Base-by-base conservation (phyloP, 2,113 vertebrate genomes). In the Sphyrna mokarran region DNA sequence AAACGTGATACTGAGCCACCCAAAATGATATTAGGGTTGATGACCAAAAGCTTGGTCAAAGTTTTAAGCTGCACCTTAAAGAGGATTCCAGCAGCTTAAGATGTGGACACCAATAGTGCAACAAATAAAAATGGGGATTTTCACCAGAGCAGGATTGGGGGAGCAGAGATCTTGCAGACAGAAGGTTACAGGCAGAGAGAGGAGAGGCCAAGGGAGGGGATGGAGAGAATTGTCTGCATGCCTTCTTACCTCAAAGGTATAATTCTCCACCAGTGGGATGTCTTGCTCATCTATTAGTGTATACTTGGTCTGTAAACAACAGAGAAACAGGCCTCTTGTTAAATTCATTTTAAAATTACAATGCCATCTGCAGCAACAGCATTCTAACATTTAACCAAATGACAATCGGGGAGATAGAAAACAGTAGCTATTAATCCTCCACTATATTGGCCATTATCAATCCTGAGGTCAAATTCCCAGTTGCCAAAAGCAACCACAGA, bases 201-300 rank as follows among this genome's bases (percentile, higher is more conserved):
- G 63, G 0, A 1, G 9, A 20, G 14, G 66, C 66, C 66, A 68
- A 68, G 66, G 61, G 61, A 63, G 61, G 61, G 13, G 9, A 63
- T 63, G 61, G 61, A 63, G 61, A 11, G 9, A 87, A 33, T 23
- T 58, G 29, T 66, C 61, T 4, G 6, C 29, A n/a, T n/a, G 23
- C 11, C 18, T 40, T 89, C 97, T 98, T 97, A 99, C 99, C 98
- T 99, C 99, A 97, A 99, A 99, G 95, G 99, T 99, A 97, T 98
- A 99, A 97, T 99, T 99, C 97, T 99, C 99, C 97, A 99, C 99
- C 95, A 99, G 97, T 0, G 99, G 99, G 97, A 99, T 99, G 97
- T 99, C 99, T 96, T 99, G 98, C 96, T 99, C 99, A 94, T 99
- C 99, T 14, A 99, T 99, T 96, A 99, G 97, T 0, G 99, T 99